phyloP scores from a whole-genome alignment of 1,140 invertebrate genomes.

The Gyrodactylus bullatarudis region DNA sequence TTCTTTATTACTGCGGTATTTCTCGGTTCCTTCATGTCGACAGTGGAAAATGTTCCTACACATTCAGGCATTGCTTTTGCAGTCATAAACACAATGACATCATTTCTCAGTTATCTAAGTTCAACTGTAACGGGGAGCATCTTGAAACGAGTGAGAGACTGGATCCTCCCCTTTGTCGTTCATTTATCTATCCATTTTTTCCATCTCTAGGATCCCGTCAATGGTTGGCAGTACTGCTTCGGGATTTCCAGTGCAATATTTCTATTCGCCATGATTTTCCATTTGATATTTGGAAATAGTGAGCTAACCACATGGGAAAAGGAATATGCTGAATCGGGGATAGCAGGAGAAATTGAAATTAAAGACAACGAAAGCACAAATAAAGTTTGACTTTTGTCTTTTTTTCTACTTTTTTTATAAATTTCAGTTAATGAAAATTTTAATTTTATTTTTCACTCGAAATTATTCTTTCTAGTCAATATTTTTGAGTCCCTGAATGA shows the following conservation, averaged over 20 bases:
- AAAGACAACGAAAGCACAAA: neutral
- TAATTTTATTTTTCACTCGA: too few species aligned
- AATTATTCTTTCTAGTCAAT: too few species aligned
- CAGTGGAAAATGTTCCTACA: neutral
- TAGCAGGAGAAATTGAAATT: neutral
- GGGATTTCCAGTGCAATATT: neutral
- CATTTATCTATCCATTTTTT: too few species aligned
- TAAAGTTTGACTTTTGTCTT: too few species aligned
- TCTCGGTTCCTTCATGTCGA: neutral
- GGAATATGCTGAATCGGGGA: neutral
- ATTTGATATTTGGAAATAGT: neutral
- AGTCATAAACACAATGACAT: neutral
- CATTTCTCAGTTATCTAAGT: neutral
- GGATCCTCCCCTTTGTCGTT: too few species aligned
- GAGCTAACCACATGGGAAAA: neutral
- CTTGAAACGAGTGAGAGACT: too few species aligned
- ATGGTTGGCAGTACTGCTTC: neutral
- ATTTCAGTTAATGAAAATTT: too few species aligned
- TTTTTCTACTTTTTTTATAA: too few species aligned
- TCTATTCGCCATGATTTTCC: neutral
- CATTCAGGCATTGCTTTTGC: neutral
- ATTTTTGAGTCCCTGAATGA: too few species aligned
- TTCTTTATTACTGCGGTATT: neutral
- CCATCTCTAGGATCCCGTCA: neutral
- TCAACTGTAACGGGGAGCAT: neutral